These are phyloP conservation scores for Dicentrarchus labrax DNA, from an alignment of 2,113 vertebrate species.

Conservation along the genomic window DNA sequence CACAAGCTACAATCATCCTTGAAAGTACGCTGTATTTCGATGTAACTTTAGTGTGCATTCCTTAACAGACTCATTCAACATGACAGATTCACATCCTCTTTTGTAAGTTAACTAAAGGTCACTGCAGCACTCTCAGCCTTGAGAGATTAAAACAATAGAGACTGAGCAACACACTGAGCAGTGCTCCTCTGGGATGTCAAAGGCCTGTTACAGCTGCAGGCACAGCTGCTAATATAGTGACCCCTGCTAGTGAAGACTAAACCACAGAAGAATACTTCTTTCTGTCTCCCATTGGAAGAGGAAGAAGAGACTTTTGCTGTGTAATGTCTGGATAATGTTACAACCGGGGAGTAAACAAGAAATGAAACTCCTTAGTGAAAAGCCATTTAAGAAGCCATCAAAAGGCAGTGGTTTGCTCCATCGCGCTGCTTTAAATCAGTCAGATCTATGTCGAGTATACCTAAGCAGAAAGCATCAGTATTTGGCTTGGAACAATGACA, in stretches of 20 bases:
- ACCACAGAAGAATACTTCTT: constrained; percentile 42
- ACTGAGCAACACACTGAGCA: constrained; percentile 54
- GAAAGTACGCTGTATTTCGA: background rate
- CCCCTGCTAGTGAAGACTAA: constrained; percentile 45
- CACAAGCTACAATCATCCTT: background rate
- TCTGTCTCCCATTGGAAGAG: constrained; percentile 37
- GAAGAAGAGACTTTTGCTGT: constrained; percentile 21
- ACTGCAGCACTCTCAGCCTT: constrained; percentile 41
- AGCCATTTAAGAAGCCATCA: constrained; percentile 22
- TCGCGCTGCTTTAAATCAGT: constrained; percentile 27
- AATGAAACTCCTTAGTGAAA: constrained; percentile 34
- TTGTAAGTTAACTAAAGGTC: constrained; percentile 58
- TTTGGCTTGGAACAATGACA: constrained; percentile 20
- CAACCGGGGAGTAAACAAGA: constrained; percentile 4
- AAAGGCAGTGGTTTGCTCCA: constrained; percentile 21
- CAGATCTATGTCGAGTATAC: constrained; percentile 33
- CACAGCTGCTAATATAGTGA: constrained; percentile 67
- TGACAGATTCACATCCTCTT: constrained; percentile 49
- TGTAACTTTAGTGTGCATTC: background rate
- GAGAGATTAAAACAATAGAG: constrained; percentile 59
- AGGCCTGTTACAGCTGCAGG: constrained; percentile 72
- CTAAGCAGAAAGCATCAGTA: constrained; percentile 38
- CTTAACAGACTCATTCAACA: constrained; percentile 20
- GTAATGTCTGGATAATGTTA: constrained; percentile 52
- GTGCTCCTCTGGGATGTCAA: constrained; percentile 57